These are phyloP conservation scores for Harpagus bidentatus DNA, from an alignment of 2,113 vertebrate species.

Conservation along the genomic window DNA sequence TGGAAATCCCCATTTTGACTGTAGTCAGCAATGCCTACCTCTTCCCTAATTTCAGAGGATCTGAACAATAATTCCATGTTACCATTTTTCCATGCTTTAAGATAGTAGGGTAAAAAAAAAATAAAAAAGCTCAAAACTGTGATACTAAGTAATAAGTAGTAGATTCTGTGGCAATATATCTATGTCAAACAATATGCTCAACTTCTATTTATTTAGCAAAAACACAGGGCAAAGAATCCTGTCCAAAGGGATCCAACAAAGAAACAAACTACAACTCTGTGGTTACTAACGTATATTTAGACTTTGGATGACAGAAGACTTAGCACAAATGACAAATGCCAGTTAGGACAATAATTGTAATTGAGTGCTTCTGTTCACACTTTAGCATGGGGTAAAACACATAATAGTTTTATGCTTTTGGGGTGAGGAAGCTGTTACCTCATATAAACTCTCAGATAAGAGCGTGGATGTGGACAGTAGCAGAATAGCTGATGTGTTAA, in stretches of 20 bases:
- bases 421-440: not conserved
- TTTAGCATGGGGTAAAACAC: not conserved
- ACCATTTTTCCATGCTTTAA: not conserved
- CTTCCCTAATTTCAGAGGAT: not conserved
- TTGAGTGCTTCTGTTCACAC: not conserved
- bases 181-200: not conserved
- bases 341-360: not conserved
- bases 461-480: not conserved
- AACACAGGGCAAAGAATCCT: rapidly evolving
- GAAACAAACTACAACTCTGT: not conserved
- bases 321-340: not conserved
- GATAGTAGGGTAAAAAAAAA: not conserved
- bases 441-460: rapidly evolving
- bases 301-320: not conserved
- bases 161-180: not conserved
- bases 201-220: not conserved
- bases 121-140: rapidly evolving
- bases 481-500: not conserved
- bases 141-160: not conserved
- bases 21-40: not conserved
- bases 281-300: not conserved
- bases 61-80: not conserved
- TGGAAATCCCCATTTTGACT: not conserved
- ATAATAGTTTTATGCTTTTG: not conserved
- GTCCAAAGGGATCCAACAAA: not conserved